Percentiles rank a stretch among this genome's conserved stretches.
Evolutionary conservation across 2,888 invertebrate species (phyloP).

Genomic region (Cosmopolites sordidus): DNA sequence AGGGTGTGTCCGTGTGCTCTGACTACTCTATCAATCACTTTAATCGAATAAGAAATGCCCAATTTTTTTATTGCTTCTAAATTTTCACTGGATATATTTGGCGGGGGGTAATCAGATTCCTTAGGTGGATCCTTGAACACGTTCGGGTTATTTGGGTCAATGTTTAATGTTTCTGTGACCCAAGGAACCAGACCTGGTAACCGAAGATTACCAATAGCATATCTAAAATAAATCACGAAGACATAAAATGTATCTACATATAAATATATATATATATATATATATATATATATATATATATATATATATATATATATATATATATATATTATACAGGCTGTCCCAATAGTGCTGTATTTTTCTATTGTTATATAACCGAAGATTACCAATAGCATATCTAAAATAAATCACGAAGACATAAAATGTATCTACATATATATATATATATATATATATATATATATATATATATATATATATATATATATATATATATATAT

Average conservation of each 20-base stretch:
- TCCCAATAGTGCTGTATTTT: too few relatives aligned
- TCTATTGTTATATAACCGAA: too few relatives aligned
- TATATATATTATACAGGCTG: too few relatives aligned
- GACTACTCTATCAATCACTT: constrained; percentile 73
- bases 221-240: constrained; percentile 56
- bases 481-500: too few relatives aligned
- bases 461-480: too few relatives aligned
- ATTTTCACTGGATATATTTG: constrained; percentile 60
- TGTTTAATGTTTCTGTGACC: constrained; percentile 69
- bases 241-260: too few relatives aligned
- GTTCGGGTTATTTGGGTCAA: constrained; percentile 54
- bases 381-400: constrained; percentile 71
- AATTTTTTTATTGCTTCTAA: constrained; percentile 55
- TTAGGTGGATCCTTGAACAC: constrained; percentile 55
- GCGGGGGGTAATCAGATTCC: constrained; percentile 59
- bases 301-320: too few relatives aligned
- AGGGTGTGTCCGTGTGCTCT: constrained; percentile 92
- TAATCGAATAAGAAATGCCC: constrained; percentile 60
- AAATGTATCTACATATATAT: too few relatives aligned
- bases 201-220: constrained; percentile 66
- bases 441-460: too few relatives aligned
- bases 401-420: too few relatives aligned
- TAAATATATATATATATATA: too few relatives aligned
- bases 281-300: too few relatives aligned
- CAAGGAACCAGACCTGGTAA: constrained; percentile 79